These are phyloP conservation scores for Patella ulyssiponensis DNA, from an alignment of 2,888 invertebrate species.

Conservation along the genomic window DNA sequence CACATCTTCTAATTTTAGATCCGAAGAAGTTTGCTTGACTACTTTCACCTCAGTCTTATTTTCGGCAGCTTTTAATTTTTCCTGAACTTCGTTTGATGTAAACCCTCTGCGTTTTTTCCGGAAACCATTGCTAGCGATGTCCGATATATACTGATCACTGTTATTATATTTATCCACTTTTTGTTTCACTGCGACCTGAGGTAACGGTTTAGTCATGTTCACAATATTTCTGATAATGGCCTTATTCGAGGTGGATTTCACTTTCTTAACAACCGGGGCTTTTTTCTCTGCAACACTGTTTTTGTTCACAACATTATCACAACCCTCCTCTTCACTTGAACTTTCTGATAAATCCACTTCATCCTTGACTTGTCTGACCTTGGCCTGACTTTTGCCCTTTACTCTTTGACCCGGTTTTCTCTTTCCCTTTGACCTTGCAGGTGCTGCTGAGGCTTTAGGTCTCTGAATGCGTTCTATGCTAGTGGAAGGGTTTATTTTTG, in stretches of 20 bases:
- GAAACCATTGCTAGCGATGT: background rate
- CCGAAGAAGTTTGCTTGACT: background rate
- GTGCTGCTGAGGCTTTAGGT: background rate
- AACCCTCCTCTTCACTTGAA: slow-evolving; percentile 34
- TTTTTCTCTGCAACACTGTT: slow-evolving; percentile 1
- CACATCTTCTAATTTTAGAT: background rate
- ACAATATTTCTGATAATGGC: no score
- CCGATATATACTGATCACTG: background rate
- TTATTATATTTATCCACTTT: background rate
- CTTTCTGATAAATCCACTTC: slow-evolving; percentile 50
- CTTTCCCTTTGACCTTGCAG: slow-evolving; percentile 13
- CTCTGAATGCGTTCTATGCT: background rate
- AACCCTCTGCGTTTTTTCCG: background rate
- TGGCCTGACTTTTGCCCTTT: slow-evolving; percentile 14
- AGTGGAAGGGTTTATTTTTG: background rate
- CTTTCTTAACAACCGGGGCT: background rate
- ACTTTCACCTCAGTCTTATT: no score
- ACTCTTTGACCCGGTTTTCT: slow-evolving; percentile 20
- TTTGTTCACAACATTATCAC: slow-evolving; percentile 14
- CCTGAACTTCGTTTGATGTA: background rate
- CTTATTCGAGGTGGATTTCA: background rate
- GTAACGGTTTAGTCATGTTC: background rate
- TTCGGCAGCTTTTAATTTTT: no score
- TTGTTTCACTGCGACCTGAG: background rate
- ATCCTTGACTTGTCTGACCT: slow-evolving; percentile 27